These are phyloP conservation scores for Oxyura jamaicensis DNA, from an alignment of 2,113 vertebrate genomes.

Conservation along the genomic window DNA sequence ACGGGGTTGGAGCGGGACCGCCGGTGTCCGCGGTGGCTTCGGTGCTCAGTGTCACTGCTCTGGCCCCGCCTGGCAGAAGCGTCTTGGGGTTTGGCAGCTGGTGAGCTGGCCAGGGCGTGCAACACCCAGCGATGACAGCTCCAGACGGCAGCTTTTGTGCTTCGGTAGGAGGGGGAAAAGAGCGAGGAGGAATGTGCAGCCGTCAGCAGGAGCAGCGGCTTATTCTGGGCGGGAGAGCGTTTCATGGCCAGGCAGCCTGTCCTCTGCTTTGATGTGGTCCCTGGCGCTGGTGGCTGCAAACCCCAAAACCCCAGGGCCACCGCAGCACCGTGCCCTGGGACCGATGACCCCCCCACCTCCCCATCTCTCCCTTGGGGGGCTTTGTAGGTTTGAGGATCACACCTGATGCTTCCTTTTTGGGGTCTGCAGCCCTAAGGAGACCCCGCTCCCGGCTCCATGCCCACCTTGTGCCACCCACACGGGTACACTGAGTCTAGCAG, in stretches of 20 bases:
- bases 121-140: neutral
- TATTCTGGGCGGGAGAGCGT: neutral
- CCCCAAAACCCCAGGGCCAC: accelerated
- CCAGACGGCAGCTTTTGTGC: neutral
- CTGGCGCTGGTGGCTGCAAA: neutral
- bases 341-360: accelerated
- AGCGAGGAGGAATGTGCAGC: constrained; percentile 12
- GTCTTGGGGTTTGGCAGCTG: neutral
- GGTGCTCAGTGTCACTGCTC: neutral
- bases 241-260: neutral
- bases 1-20: neutral
- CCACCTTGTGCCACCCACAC: neutral
- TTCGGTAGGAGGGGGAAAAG: neutral
- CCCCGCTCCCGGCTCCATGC: neutral
- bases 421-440: neutral
- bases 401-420: neutral
- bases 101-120: neutral
- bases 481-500: neutral
- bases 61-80: neutral
- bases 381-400: neutral
- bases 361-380: accelerated
- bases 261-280: accelerated
- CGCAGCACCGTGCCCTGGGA: accelerated
- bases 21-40: neutral
- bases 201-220: constrained; percentile 38